Percentiles rank a stretch among this genome's conserved stretches.
Evolutionary conservation across 2,888 invertebrate species (phyloP).

Genomic region (Epistrophe grossulariae): DNA sequence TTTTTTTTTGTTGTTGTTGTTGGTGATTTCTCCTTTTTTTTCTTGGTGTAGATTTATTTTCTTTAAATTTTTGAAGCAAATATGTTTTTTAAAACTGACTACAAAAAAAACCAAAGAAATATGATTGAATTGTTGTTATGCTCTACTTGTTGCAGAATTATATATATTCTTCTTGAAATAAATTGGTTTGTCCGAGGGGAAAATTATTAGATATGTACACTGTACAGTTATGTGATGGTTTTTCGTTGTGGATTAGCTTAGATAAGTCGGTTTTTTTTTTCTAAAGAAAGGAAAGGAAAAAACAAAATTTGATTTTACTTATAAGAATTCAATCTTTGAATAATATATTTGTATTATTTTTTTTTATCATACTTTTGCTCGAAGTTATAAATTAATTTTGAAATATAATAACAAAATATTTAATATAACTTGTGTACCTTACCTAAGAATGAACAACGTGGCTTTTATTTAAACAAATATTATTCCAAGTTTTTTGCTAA

Average conservation of each 20-base stretch:
- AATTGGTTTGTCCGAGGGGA: constrained; percentile 27
- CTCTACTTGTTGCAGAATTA: constrained; percentile 45
- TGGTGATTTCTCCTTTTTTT: constrained; percentile 43
- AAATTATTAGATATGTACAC: too few species aligned
- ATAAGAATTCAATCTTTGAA: not conserved
- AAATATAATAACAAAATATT: too few species aligned
- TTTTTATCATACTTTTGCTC: too few species aligned
- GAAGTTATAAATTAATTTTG: too few species aligned
- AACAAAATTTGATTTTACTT: too few species aligned
- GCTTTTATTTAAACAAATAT: too few species aligned
- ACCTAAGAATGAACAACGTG: too few species aligned
- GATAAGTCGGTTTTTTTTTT: too few species aligned
- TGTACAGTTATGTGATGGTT: not conserved
- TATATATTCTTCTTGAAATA: not conserved
- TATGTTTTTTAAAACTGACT: not conserved
- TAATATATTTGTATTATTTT: not conserved
- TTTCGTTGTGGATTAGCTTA: not conserved
- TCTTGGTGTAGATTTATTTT: constrained; percentile 30
- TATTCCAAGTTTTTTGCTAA: too few species aligned
- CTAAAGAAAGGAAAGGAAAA: too few species aligned
- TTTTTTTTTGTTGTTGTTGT: too few species aligned
- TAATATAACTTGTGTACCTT: too few species aligned
- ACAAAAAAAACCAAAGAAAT: not conserved
- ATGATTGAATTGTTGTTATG: constrained; percentile 37
- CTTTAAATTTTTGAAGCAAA: not conserved